Base-by-base conservation (phyloP, 2,113 vertebrate genomes). In the Lycocorax pyrrhopterus region DNA sequence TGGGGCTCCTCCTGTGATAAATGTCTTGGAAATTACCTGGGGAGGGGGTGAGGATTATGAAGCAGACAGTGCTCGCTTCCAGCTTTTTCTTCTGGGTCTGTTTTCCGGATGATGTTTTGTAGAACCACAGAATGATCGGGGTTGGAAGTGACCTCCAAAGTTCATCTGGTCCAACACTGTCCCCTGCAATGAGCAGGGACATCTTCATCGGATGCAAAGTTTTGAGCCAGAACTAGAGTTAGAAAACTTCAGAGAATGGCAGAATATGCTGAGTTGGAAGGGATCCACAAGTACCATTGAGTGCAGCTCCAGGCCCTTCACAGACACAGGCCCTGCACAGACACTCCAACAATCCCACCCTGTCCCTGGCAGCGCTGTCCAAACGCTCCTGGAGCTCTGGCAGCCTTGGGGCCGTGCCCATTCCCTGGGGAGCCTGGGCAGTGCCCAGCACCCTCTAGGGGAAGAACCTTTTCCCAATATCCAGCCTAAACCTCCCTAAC, bases 321-420 rank as follows among this genome's bases (percentile, higher is more conserved):
- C 32, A 64, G 21, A 14, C 20, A 12, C 25, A 56, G 43, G 14
- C 10, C 29, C 77, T 82, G 46, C 33, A 25, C 46, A 55, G 47
- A 71, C 49, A 20, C 35, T 3, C 56, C 56, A 63, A 0, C 18
- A 63, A 10, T 44, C 43, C 56, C 72, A 63, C 27, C 72, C 13
- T 44, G 56, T 63, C 5, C 56, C 72, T 56, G 26, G 12, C 18
- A 25, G 56, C 4, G 0, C 6, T 49, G 35, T 43, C 30, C 72
- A 56, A 63, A 51, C 6, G 0, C 17, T 16, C 25, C 23, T 17
- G 22, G 49, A 71, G 43, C 64, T 63, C 1, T 29, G 41, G 15
- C 72, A 90, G 56, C 32, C 35, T 16, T 12, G 43, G 47, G 13
- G 1, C 87, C 0, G 0, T 55, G 30, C 4, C n/a, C 53, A 32